Base-by-base conservation (phyloP, 2,888 invertebrate genomes). In the Thecophora atra region DNA sequence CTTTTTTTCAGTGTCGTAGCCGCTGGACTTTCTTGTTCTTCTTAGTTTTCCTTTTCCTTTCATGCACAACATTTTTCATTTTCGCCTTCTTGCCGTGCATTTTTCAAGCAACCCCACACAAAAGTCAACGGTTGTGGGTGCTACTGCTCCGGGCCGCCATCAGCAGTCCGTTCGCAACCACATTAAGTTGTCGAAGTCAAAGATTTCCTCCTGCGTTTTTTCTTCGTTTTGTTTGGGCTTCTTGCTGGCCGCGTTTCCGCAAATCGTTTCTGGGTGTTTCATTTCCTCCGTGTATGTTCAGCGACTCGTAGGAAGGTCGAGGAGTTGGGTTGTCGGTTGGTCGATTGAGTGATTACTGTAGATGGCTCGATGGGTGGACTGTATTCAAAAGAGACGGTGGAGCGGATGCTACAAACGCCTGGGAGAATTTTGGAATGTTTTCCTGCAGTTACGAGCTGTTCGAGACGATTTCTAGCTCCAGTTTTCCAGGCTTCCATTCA, bases 101-200 rank as follows among this genome's bases (percentile, higher is more conserved):
- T 21, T 24, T 11, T 13, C 60, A 60, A 4, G n/a, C 60, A 37
- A 60, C 8, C 8, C 37, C 5, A 37, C 28, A 60, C 30, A 60
- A 30, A 60, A 30, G 60, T 5, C 60, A 17, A 60, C 17, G 11
- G 51, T 51, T 51, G 51, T 51, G 15, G 51, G 15, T 58, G 62
- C 11, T 30, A 13, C 15, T 15, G 30, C 30, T 62, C 7, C 17
- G 30, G 62, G 51, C 51, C 51, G 6, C 51, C n/a, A 37, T 37
- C 37, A 21, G 30, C 64, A 47, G 64, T 47, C 19, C 42, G 17
- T 56, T 54, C 15, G 37, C 54, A 67, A 67, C 67, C 67, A 56
- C n/a, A 62, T 62, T 70, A 51, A 51, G 70, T 52, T 70, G 62
- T 62, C 30, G 30, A 70, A 60, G 70, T 70, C 63, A 70, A 64